Percentiles rank a stretch among this genome's conserved stretches.
These are phyloP conservation scores for Rhyzopertha dominica DNA, from an alignment of 1,140 invertebrate species.

Conservation along the genomic window DNA sequence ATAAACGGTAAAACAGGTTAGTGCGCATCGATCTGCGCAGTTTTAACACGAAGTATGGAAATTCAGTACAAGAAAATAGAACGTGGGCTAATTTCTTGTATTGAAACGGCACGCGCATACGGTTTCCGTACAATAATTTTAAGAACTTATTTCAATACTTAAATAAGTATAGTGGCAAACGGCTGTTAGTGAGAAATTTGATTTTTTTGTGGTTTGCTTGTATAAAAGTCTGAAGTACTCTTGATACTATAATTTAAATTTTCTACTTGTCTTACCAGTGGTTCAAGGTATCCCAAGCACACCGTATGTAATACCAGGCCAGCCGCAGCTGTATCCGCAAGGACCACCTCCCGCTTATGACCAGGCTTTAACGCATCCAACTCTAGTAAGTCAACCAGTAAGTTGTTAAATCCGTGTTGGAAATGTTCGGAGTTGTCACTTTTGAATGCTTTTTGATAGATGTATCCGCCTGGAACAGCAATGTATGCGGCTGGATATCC, in stretches of 20 bases:
- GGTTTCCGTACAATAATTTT: no score
- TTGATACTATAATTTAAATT: not conserved
- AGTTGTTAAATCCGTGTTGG: constrained; percentile 26
- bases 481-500: constrained; percentile 69
- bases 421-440: constrained; percentile 49
- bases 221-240: not conserved
- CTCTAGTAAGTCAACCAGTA: constrained; percentile 44
- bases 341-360: constrained; percentile 45
- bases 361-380: constrained; percentile 44
- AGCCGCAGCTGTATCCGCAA: constrained; percentile 44
- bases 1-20: no score
- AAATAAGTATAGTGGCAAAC: no score
- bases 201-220: constrained; percentile 6
- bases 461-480: constrained; percentile 61
- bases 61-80: no score
- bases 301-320: constrained; percentile 44
- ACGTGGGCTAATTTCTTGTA: no score
- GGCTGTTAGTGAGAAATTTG: constrained; percentile 3
- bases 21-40: no score
- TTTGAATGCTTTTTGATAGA: constrained; percentile 44
- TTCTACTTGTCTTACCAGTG: constrained; percentile 28
- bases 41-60: no score
- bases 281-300: constrained; percentile 40
- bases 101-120: no score
- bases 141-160: no score